phyloP scores from a whole-genome alignment of 2,888 invertebrate species.

The Elegia similella region DNA sequence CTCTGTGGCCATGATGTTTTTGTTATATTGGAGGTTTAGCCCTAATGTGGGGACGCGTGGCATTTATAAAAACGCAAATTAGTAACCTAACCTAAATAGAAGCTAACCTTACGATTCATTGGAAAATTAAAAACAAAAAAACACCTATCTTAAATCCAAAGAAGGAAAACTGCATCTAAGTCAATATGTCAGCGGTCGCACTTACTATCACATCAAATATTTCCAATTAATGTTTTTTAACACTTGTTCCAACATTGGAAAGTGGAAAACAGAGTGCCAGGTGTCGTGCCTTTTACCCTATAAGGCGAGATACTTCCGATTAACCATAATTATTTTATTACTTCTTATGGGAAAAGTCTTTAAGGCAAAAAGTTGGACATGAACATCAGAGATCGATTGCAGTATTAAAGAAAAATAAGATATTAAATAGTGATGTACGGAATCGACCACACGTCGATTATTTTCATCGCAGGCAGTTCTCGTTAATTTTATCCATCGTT shows the following conservation, averaged over 20 bases:
- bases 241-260: slow-evolving; percentile 38
- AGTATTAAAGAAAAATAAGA: neutral
- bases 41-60: too few relatives aligned
- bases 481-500: slow-evolving; percentile 50
- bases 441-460: slow-evolving; percentile 32
- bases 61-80: neutral
- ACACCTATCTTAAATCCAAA: neutral
- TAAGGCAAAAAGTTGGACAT: neutral
- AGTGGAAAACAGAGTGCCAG: slow-evolving; percentile 61
- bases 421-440: slow-evolving; percentile 4
- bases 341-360: slow-evolving; percentile 12
- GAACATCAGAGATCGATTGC: neutral
- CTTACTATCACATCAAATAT: slow-evolving; percentile 7
- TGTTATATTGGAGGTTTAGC: too few relatives aligned
- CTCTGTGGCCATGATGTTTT: too few relatives aligned
- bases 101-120: too few relatives aligned
- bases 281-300: slow-evolving; percentile 56
- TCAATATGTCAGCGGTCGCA: neutral
- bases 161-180: neutral
- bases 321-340: slow-evolving; percentile 8
- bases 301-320: slow-evolving; percentile 38
- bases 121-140: too few relatives aligned
- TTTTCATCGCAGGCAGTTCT: slow-evolving; percentile 28
- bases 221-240: slow-evolving; percentile 10
- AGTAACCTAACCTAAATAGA: too few relatives aligned